Base-by-base conservation (phyloP, 2,113 vertebrate genomes). In the Tenebrosternarchus preto region DNA sequence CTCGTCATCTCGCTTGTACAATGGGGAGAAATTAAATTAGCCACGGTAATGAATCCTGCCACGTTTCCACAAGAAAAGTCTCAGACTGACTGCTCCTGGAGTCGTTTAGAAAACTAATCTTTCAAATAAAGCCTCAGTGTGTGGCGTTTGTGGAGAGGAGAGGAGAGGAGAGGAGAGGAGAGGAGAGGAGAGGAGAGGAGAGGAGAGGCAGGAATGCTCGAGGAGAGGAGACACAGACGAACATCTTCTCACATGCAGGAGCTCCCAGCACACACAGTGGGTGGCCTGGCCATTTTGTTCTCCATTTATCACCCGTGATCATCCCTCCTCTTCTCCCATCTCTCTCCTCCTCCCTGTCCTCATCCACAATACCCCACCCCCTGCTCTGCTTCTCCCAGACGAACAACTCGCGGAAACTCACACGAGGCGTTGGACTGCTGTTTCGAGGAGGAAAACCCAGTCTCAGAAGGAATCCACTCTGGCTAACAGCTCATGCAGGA, bases 1-100 rank as follows among this genome's bases (percentile, higher is more conserved):
- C 90, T 91, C 90, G 88, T 91, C 90, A 89, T 89, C 85, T 84
- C 85, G 50, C 88, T 89, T 90, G 87, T 89, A 90, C 88, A 90
- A 89, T 90, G 88, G 87, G 88, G 87, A 88, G 86, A 91, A 91
- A 92, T 92, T 88, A 88, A 93, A 93, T 91, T 90, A 91, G 89
- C 85, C 78, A 83, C 86, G 86, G 87, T 89, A 92, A 93, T 92
- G 89, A 91, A 91, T 87, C 85, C 84, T 81, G 80, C 83, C 87
- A 87, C 88, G 82, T 90, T 89, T 90, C 84, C 86, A 85, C 83
- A 87, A 83, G 78, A 82, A 89, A 89, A 85, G 85, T 78, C 67
- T 81, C 27, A 68, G 22, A 46, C 85, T 85, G 86, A 90, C 89
- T 91, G 89, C 90, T 87, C 86, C 81, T 46, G 46, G 29, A 89